Evolutionary conservation across 2,113 vertebrate genomes (phyloP), one percentile per base, ranked within the genome.

Genomic region (Piaya cayana): DNA sequence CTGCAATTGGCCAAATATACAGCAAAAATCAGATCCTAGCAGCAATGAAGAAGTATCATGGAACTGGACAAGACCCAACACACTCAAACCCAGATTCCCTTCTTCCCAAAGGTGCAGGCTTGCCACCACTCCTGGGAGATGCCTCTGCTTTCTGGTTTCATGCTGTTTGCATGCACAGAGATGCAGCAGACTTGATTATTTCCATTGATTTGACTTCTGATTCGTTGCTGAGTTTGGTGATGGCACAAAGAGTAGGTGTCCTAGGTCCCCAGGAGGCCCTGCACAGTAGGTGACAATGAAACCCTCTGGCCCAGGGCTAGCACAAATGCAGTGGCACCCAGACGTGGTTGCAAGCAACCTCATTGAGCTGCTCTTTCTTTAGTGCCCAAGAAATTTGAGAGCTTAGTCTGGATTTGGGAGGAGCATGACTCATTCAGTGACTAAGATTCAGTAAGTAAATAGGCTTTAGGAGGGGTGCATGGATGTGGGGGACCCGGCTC

Each of bases 71-170:
- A 74, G 77, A 49, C 11, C 15, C 81, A 75, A 30, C 0, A 0
- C 2, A 2, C 43, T 0, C 0, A 47, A 15, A 59, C 42, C 47
- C 8, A 7, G 55, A 56, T 71, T 65, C 36, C 21, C n/a, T 21
- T 27, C n/a, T 80, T 43, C 45, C 45, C 68, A 22, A 16, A 58
- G 42, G 74, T 88, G 58, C 78, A 78, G 56, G 56, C 43, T 36
- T 60, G 55, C 32, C 79, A 67, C 59, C 71, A 67, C 76, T 78
- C 71, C 59, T 0, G 0, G 21, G 60, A 83, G 59, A 19, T 77
- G 50, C 55, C 50, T 42, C 9, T 0, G 0, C 42, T 70, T 63
- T 63, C 49, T 45, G 18, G 18, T 91, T 74, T 50, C 47, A 53
- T 56, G 30, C 45, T 62, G 17, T 49, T 68, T 63, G 50, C 32